Conservation (phyloP, 2,113 vertebrate genomes). For the Ceyx cyanopectus region DNA sequence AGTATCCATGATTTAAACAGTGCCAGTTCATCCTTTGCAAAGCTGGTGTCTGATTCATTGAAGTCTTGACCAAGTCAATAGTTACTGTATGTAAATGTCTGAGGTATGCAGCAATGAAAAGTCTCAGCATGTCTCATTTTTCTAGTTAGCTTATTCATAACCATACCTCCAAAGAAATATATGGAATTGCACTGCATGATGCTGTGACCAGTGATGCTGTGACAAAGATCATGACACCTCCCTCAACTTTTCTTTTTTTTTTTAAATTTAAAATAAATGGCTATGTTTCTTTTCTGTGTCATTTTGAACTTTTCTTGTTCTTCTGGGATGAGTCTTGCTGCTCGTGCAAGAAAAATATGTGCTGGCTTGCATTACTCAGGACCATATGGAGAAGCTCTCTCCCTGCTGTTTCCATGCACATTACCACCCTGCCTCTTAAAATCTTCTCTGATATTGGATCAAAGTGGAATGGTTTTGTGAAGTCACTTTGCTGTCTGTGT, state of each 20-base stretch:
- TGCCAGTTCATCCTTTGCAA: not conserved
- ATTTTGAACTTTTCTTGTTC: not conserved
- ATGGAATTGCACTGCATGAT: not conserved
- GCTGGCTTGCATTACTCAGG: not conserved
- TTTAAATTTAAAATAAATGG: not conserved
- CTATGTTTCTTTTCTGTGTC: not conserved
- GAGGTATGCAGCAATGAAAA: not conserved
- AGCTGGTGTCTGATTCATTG: not conserved
- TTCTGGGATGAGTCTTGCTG: not conserved
- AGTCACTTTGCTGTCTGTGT: not conserved
- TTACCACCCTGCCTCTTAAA: not conserved
- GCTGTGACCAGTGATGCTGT: not conserved
- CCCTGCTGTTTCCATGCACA: not conserved
- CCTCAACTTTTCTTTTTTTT: rapidly evolving
- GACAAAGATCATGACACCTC: not conserved
- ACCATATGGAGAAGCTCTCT: not conserved
- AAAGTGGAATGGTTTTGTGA: not conserved
- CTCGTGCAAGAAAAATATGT: not conserved
- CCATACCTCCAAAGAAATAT: not conserved
- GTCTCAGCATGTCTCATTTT: not conserved
- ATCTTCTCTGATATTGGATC: not conserved
- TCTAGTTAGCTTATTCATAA: not conserved
- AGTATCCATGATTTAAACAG: not conserved
- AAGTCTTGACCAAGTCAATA: not conserved
- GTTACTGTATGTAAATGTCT: not conserved